Evolutionary conservation across 2,888 invertebrate genomes (phyloP).

Genomic region (Drosophila meridiana): DNA sequence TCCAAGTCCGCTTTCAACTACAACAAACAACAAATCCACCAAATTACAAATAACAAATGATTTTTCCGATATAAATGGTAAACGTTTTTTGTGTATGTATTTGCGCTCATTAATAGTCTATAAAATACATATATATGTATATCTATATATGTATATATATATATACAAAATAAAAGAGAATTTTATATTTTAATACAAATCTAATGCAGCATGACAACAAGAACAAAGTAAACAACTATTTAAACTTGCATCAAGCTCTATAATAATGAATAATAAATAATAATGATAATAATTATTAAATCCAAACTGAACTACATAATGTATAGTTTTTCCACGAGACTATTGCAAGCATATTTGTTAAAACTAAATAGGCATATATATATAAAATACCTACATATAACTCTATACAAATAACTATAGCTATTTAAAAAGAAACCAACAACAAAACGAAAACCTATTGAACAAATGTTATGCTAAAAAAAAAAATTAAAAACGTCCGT

Average conservation of each 20-base stretch:
- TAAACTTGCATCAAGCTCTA: conserved; percentile 50
- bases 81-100: conserved; percentile 64
- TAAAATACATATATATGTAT: conserved; percentile 47
- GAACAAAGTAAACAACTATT: conserved; percentile 51
- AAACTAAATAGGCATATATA: conserved; percentile 46
- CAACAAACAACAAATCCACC: conserved; percentile 77
- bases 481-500: conserved; percentile 37
- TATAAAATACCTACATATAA: conserved; percentile 32
- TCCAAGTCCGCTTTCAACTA: conserved; percentile 68
- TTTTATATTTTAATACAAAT: conserved; percentile 70
- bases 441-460: conserved; percentile 22
- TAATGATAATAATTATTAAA: conserved; percentile 25
- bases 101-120: conserved; percentile 62
- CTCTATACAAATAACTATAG: conserved; percentile 43
- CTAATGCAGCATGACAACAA: conserved; percentile 62
- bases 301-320: conserved; percentile 52
- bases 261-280: conserved; percentile 44
- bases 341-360: conserved; percentile 59
- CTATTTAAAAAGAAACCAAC: conserved; percentile 34
- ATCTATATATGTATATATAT: conserved; percentile 22
- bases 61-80: conserved; percentile 54
- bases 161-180: conserved; percentile 45
- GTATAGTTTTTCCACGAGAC: conserved; percentile 70
- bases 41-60: conserved; percentile 60
- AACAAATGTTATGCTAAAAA: conserved; percentile 43